Evolutionary conservation across 35 echinoderm and acorn worm species (phyloP), one percentile per base, ranked within the genome.

Genomic region (Hemicentrotus pulcherrimus): DNA sequence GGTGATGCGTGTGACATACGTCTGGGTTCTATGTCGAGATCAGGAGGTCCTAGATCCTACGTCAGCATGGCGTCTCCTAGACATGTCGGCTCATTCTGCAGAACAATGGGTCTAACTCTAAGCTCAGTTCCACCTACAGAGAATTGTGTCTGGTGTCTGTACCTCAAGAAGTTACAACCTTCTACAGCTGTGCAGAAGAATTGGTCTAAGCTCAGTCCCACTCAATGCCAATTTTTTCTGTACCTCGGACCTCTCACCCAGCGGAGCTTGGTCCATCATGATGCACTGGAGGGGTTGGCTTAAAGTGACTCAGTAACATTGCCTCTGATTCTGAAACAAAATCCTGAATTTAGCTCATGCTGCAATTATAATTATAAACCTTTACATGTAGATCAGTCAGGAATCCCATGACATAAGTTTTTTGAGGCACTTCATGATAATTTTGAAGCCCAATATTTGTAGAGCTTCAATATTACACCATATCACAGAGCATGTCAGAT

Each of bases 21-120:
- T 99, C 13, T 99, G 98, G 98, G 98, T 97, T 32, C 86, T 99
- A 85, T 99, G 98, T 86, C 94, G 97, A 32, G 98, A 99, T 78
- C 97, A 97, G 86, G 98, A 99, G 55, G 86, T 96, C 4, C 52
- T 99, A 2, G 98, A 99, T 92, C 98, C 98, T 46, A 65, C 86
- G 8, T 96, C 98, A 47, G 98, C 98, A n/a, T 99, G 98, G 98
- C 96, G 96, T 28, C 95, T 99, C 30, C 61, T 99, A 35, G 98
- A 99, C 85, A 48, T 99, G 89, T 99, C 98, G 2, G 98, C 98
- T 18, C 96, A 97, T 48, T 97, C 98, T 35, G 95, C 97, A 2
- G 71, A 97, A 32, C 98, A 99, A 46, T 99, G 98, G 98, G 98
- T 99, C 35, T 99, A 59, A 59, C 11, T 10, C 52, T 41, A 94